Evolutionary conservation across 2,888 invertebrate genomes (phyloP).

Genomic region (Luffia ferchaultella): DNA sequence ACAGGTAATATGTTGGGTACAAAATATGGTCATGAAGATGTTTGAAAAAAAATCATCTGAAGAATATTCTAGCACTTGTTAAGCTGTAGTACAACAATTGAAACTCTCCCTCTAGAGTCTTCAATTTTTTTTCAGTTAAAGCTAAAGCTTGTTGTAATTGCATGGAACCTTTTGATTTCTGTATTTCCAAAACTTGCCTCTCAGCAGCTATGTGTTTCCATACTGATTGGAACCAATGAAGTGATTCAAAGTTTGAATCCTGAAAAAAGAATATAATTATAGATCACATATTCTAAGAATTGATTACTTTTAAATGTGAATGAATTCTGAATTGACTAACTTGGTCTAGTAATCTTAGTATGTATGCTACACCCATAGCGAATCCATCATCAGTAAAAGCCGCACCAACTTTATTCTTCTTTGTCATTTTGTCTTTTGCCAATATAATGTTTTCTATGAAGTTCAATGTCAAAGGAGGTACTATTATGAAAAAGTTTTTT

Average conservation of each 20-base stretch:
- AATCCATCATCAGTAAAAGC: slow-evolving; percentile 99
- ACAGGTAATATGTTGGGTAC: slow-evolving; percentile 8
- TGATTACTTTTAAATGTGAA: slow-evolving; percentile 4
- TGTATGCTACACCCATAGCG: slow-evolving; percentile 93
- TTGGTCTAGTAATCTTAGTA: slow-evolving; percentile 89
- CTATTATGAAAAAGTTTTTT: slow-evolving; percentile 90
- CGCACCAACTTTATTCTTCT: slow-evolving; percentile 86
- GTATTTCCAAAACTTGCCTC: slow-evolving; percentile 58
- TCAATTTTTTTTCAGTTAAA: slow-evolving; percentile 86
- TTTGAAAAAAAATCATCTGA: slow-evolving; percentile 62
- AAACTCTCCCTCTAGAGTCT: slow-evolving; percentile 79
- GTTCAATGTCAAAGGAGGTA: slow-evolving; percentile 93
- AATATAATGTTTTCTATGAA: slow-evolving; percentile 93
- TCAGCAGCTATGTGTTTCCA: slow-evolving; percentile 76
- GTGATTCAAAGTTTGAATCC: slow-evolving; percentile 84
- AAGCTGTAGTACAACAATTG: slow-evolving; percentile 90
- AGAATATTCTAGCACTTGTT: slow-evolving; percentile 95
- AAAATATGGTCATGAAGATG: not conserved
- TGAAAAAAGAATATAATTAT: slow-evolving; percentile 22
- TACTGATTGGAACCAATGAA: slow-evolving; percentile 95
- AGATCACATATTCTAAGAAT: no score
- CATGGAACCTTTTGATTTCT: slow-evolving; percentile 77
- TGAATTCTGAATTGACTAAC: slow-evolving; percentile 27
- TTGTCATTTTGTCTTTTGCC: slow-evolving; percentile 91
- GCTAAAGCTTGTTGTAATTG: slow-evolving; percentile 94